Conservation (phyloP, 1,140 invertebrate species). For the Globodera ellingtonae region DNA sequence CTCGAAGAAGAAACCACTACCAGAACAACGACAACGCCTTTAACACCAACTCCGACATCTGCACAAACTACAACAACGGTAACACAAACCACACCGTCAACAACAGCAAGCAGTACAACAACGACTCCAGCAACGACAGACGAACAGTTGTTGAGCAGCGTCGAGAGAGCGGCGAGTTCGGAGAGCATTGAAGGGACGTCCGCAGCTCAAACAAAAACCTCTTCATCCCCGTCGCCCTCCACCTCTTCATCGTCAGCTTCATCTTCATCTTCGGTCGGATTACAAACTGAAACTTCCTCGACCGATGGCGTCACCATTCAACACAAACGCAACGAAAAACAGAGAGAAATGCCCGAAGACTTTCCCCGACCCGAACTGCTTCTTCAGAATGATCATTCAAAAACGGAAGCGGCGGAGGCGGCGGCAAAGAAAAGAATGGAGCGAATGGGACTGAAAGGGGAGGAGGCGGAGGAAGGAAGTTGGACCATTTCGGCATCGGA, state of each 20-base stretch:
- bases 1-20: background rate
- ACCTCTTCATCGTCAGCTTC: constrained; percentile 7
- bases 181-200: constrained; percentile 10
- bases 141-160: constrained; percentile 23
- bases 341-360: constrained; percentile 20
- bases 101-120: constrained; percentile 17
- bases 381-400: constrained; percentile 30
- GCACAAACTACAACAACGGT: background rate
- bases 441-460: constrained; percentile 9
- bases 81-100: background rate
- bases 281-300: background rate
- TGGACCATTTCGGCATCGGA: constrained; percentile 25
- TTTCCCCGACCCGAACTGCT: constrained; percentile 42
- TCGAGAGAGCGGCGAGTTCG: constrained; percentile 16
- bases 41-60: background rate
- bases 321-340: constrained; percentile 21
- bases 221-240: constrained; percentile 12
- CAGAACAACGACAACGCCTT: background rate
- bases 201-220: background rate
- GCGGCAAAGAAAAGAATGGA: constrained; percentile 4
- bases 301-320: constrained; percentile 2
- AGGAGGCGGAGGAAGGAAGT: constrained; percentile 5
- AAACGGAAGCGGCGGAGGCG: background rate
- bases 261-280: background rate
- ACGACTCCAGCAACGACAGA: constrained; percentile 17